phyloP scores from a whole-genome alignment of 2,888 invertebrate species.

The Scelioninae gen. 2 region DNA sequence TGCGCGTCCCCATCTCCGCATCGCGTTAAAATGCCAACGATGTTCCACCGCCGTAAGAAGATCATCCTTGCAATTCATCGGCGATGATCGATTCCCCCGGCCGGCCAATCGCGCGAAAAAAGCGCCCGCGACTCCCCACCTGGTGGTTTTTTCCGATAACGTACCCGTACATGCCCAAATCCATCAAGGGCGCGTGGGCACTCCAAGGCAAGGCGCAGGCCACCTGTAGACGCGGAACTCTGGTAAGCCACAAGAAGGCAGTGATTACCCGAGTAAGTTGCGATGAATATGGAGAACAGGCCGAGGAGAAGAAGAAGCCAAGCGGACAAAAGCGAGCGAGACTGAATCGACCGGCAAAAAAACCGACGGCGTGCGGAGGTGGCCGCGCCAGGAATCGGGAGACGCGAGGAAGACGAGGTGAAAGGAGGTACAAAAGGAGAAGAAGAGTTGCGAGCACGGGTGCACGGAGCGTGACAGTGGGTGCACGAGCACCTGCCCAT shows the following conservation, averaged over 20 bases:
- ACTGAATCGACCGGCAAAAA: slow-evolving; percentile 34
- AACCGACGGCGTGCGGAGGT: slow-evolving; percentile 48
- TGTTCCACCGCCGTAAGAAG: too few species aligned
- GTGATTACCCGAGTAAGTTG: slow-evolving; percentile 42
- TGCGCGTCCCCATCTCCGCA: too few species aligned
- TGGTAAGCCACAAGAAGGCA: slow-evolving; percentile 41
- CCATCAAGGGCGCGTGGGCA: slow-evolving; percentile 58
- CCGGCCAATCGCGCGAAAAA: too few species aligned
- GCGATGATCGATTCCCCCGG: too few species aligned
- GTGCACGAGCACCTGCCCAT: slow-evolving; percentile 74
- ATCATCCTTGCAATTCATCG: too few species aligned
- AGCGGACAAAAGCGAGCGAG: slow-evolving; percentile 45
- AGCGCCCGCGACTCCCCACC: slow-evolving; percentile 2
- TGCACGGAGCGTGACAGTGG: slow-evolving; percentile 75
- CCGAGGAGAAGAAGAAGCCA: slow-evolving; percentile 34
- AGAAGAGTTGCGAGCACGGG: slow-evolving; percentile 70
- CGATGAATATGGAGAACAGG: slow-evolving; percentile 50
- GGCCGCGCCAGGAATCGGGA: slow-evolving; percentile 47
- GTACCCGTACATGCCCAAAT: slow-evolving; percentile 30
- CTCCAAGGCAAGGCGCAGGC: slow-evolving; percentile 56
- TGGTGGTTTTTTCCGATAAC: background rate
- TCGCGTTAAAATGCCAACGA: too few species aligned
- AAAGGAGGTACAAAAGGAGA: slow-evolving; percentile 64
- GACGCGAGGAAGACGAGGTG: slow-evolving; percentile 59
- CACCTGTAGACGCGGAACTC: slow-evolving; percentile 56